phyloP scores from a whole-genome alignment of 2,888 invertebrate species.

The Clivina fossor region DNA sequence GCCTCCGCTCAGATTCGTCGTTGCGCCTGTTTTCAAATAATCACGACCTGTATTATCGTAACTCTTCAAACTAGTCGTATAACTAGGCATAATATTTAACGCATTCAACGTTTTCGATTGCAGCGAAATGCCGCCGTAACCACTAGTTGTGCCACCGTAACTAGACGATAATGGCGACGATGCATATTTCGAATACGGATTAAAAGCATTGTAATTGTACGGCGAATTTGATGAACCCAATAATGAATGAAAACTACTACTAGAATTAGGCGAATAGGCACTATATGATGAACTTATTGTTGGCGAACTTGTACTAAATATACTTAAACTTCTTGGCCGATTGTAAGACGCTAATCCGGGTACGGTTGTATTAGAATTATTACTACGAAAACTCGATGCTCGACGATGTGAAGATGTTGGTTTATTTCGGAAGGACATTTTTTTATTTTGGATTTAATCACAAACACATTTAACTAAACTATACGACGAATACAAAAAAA shows the following conservation, averaged over 20 bases:
- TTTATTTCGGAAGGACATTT: slow-evolving; percentile 47
- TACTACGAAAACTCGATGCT: slow-evolving; percentile 43
- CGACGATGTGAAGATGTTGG: slow-evolving; percentile 37
- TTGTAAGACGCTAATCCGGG: slow-evolving; percentile 43
- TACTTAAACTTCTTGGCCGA: slow-evolving; percentile 48
- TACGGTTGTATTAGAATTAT: slow-evolving; percentile 43
- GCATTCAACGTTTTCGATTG: slow-evolving; percentile 62
- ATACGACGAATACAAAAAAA: too few relatives aligned
- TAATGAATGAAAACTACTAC: slow-evolving; percentile 18
- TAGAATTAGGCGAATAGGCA: slow-evolving; percentile 14
- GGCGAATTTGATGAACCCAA: slow-evolving; percentile 39
- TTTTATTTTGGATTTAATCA: slow-evolving; percentile 11
- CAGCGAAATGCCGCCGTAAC: slow-evolving; percentile 69
- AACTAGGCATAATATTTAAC: slow-evolving; percentile 59
- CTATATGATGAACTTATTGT: slow-evolving; percentile 12
- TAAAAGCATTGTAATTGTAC: slow-evolving; percentile 41
- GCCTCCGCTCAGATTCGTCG: too few relatives aligned
- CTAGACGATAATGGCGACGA: slow-evolving; percentile 52
- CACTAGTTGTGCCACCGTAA: slow-evolving; percentile 65
- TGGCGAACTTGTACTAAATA: slow-evolving; percentile 39
- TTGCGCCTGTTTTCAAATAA: slow-evolving; percentile 51
- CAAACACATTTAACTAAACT: slow-evolving; percentile 10
- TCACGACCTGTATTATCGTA: slow-evolving; percentile 47
- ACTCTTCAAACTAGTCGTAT: slow-evolving; percentile 39
- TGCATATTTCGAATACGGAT: slow-evolving; percentile 50